Conservation (phyloP, 1,140 invertebrate genomes). For the Dendroctonus valens region DNA sequence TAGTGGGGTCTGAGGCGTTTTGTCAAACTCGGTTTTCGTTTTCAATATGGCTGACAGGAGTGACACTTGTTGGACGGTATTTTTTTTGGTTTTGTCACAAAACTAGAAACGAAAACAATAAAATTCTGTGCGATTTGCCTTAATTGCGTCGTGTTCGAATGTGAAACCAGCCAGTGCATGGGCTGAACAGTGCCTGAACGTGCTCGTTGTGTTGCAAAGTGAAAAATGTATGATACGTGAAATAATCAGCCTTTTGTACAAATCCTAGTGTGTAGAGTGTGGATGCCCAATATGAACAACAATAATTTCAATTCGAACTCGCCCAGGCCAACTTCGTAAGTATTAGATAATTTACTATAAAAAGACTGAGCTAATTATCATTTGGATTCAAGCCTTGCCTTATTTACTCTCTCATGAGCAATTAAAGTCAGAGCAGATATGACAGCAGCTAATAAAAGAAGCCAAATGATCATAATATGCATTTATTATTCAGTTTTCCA, state of each 20-base stretch:
- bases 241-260: no score
- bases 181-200: not conserved
- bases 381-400: constrained; percentile 1
- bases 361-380: constrained; percentile 9
- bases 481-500: not conserved
- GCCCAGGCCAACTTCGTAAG: constrained; percentile 20
- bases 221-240: no score
- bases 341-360: constrained; percentile 26
- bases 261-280: not conserved
- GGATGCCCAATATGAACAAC: constrained; percentile 17
- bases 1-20: no score
- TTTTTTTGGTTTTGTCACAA: constrained; percentile 24
- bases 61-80: constrained; percentile 25
- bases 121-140: constrained; percentile 11
- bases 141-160: constrained; percentile 3
- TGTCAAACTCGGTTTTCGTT: not conserved
- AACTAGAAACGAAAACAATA: constrained; percentile 18
- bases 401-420: not conserved
- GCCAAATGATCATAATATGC: not conserved
- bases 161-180: not conserved
- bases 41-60: constrained; percentile 23
- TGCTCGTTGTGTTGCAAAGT: not conserved
- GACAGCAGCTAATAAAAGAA: constrained; percentile 16
- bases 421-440: constrained; percentile 10
- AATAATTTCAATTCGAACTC: constrained; percentile 17